These are phyloP conservation scores for Luffia ferchaultella DNA, from an alignment of 2,888 invertebrate species.

Conservation along the genomic window DNA sequence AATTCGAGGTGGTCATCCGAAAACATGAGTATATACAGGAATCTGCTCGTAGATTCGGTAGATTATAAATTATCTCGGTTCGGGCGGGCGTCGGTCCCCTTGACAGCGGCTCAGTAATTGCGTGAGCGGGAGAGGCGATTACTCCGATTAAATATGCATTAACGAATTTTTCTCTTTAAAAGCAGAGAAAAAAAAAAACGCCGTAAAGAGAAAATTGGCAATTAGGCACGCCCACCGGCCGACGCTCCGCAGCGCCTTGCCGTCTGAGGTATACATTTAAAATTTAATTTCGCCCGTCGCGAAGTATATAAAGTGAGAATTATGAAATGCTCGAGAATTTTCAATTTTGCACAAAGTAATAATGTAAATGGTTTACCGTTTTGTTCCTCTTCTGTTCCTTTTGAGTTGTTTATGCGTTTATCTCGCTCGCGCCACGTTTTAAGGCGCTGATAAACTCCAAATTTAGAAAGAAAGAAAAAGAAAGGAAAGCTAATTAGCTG, in stretches of 20 bases:
- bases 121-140: conserved; percentile 49
- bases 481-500: too few relatives aligned
- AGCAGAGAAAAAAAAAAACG: conserved; percentile 52
- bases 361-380: not conserved
- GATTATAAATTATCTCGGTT: too few relatives aligned
- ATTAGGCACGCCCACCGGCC: conserved; percentile 36
- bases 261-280: conserved; percentile 21
- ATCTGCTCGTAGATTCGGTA: too few relatives aligned
- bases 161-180: conserved; percentile 64
- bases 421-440: not conserved
- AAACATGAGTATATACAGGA: too few relatives aligned
- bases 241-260: not conserved
- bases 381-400: not conserved
- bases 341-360: not conserved
- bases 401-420: not conserved
- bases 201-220: conserved; percentile 63
- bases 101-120: conserved; percentile 3
- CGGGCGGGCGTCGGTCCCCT: not conserved
- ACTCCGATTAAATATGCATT: conserved; percentile 64
- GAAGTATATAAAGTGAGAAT: conserved; percentile 52
- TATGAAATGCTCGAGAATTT: conserved; percentile 17
- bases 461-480: too few relatives aligned
- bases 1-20: too few relatives aligned
- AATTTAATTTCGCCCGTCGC: conserved; percentile 55
- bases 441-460: too few relatives aligned